A percentile compares a stretch with the other conserved stretches of the same genome.
phyloP scores from a whole-genome alignment of 2,113 vertebrate genomes.

The Notiomystis cincta region DNA sequence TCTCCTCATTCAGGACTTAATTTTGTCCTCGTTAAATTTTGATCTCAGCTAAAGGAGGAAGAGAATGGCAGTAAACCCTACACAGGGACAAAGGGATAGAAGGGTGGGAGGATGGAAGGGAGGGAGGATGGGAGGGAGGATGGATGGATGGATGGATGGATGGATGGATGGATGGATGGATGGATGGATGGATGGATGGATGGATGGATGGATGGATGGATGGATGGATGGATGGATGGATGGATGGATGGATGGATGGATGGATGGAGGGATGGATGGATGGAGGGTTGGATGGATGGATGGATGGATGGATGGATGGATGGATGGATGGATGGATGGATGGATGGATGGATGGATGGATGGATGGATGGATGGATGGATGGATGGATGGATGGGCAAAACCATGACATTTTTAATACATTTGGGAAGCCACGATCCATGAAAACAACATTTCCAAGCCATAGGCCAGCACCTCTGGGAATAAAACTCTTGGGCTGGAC shows the following conservation, averaged over 20 bases:
- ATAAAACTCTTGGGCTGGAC: background rate
- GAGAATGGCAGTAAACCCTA: conserved; percentile 44
- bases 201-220: background rate
- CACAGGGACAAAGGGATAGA: background rate
- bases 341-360: too few species aligned
- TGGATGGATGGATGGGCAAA: background rate
- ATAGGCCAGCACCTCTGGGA: background rate
- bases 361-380: background rate
- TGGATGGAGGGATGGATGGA: accelerated
- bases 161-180: too few species aligned
- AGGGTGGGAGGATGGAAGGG: background rate
- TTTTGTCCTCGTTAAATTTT: conserved; percentile 60
- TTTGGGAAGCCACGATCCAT: background rate
- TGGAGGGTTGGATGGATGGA: accelerated
- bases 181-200: too few species aligned
- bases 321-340: too few species aligned
- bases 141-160: too few species aligned
- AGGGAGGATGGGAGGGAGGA: too few species aligned
- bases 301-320: too few species aligned
- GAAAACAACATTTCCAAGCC: conserved; percentile 7
- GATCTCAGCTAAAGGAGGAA: conserved; percentile 48
- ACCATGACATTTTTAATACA: background rate
- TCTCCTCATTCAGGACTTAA: conserved; percentile 61
- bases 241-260: too few species aligned
- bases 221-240: accelerated